phyloP scores from a whole-genome alignment of 2,888 invertebrate genomes.

The Branchellion lobata region DNA sequence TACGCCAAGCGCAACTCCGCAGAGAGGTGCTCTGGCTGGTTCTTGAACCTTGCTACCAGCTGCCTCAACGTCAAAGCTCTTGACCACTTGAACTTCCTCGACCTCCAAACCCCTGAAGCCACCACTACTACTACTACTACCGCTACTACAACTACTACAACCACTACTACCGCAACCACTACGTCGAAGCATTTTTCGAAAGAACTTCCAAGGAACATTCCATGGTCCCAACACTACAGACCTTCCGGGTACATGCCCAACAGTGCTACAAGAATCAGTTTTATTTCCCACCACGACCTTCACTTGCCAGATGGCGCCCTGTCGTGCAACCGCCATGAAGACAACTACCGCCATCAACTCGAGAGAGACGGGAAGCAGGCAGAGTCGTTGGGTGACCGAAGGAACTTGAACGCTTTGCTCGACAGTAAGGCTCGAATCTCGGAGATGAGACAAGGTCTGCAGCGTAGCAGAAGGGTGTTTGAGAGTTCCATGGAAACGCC shows the following conservation, averaged over 20 bases:
- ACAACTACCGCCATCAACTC: too few species aligned
- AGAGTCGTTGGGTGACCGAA: too few species aligned
- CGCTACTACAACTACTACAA: not conserved
- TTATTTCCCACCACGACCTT: not conserved
- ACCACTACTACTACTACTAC: not conserved
- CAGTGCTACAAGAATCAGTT: not conserved
- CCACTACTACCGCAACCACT: not conserved
- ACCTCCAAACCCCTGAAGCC: not conserved
- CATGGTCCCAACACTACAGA: not conserved
- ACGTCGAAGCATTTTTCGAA: not conserved
- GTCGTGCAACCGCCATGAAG: too few species aligned
- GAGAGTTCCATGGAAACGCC: not conserved
- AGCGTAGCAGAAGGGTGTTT: conserved; percentile 30
- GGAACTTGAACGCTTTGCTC: too few species aligned
- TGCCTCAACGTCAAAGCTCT: conserved; percentile 40
- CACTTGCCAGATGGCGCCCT: too few species aligned
- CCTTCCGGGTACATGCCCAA: not conserved
- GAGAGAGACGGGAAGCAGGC: not conserved
- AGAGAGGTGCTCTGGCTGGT: conserved; percentile 49
- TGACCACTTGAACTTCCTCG: not conserved
- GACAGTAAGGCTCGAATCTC: not conserved
- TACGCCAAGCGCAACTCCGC: conserved; percentile 52
- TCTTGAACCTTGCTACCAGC: conserved; percentile 48
- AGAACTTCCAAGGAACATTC: not conserved
- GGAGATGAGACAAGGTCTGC: conserved; percentile 22